A percentile compares a stretch with the other conserved stretches of the same genome.
Conservation (phyloP, 2,797 vertebrate species). For the Sciurus vulgaris region DNA sequence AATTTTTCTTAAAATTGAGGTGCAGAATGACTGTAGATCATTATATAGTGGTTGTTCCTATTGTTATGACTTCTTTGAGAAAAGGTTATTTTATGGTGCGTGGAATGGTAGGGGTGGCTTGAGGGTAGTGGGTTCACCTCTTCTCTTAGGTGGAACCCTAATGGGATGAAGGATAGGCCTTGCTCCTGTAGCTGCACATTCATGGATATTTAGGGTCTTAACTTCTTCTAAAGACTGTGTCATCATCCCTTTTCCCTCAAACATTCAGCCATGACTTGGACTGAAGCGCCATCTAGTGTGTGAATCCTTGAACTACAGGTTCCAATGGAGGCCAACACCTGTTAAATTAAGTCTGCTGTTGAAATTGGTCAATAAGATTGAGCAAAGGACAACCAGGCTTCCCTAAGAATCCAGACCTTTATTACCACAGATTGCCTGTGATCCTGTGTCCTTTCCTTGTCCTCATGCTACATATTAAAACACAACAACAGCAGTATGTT, state of each 20-base stretch:
- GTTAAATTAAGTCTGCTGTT: fast-evolving
- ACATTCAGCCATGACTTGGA: background rate
- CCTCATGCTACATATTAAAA: background rate
- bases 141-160: background rate
- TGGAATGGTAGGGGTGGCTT: too few relatives aligned
- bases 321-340: fast-evolving
- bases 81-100: too few relatives aligned
- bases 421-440: background rate
- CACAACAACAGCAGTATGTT: background rate
- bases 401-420: background rate
- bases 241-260: background rate
- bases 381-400: fast-evolving
- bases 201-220: too few relatives aligned
- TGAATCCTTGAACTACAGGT: background rate
- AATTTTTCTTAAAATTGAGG: background rate
- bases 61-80: background rate
- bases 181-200: background rate
- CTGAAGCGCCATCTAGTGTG: constrained; percentile 29
- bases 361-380: background rate
- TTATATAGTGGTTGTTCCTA: too few relatives aligned
- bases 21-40: background rate
- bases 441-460: background rate
- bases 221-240: background rate
- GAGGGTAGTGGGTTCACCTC: background rate
- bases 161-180: fast-evolving